Evolutionary conservation across 2,888 invertebrate genomes (phyloP).

Genomic region (Plebejus anna): DNA sequence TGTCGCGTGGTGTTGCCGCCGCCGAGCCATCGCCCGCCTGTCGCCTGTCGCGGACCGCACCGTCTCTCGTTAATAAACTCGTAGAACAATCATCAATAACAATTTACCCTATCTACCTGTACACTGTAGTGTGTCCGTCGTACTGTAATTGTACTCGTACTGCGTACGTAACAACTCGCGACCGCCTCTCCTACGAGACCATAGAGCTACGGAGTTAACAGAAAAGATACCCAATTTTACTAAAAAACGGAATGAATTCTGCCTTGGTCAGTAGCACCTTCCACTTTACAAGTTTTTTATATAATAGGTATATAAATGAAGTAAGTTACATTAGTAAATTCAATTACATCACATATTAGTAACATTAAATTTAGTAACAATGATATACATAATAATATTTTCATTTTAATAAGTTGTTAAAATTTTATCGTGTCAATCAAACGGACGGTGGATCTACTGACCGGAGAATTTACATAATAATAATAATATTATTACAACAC

Average conservation of each 20-base stretch:
- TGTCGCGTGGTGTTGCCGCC: neutral
- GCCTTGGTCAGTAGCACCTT: neutral
- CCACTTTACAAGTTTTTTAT: neutral
- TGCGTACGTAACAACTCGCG: neutral
- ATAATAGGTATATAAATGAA: neutral
- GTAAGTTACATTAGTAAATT: neutral
- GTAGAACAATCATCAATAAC: constrained; percentile 15
- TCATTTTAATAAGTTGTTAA: neutral
- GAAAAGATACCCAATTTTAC: constrained; percentile 6
- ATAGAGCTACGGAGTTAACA: neutral
- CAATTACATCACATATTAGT: neutral
- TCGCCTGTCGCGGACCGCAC: neutral
- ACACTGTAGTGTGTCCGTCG: neutral
- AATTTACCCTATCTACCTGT: constrained; percentile 14
- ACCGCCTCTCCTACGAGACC: neutral
- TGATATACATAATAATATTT: neutral
- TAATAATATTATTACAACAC: neutral
- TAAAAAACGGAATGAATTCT: constrained; percentile 14
- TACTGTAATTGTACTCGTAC: no score
- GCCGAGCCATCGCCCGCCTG: neutral
- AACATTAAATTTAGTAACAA: neutral
- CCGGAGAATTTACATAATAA: neutral
- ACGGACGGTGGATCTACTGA: neutral
- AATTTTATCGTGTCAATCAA: neutral
- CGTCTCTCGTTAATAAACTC: constrained; percentile 1